Base-by-base conservation (phyloP, 2,888 invertebrate species). In the Macrostomum cliftonense region DNA sequence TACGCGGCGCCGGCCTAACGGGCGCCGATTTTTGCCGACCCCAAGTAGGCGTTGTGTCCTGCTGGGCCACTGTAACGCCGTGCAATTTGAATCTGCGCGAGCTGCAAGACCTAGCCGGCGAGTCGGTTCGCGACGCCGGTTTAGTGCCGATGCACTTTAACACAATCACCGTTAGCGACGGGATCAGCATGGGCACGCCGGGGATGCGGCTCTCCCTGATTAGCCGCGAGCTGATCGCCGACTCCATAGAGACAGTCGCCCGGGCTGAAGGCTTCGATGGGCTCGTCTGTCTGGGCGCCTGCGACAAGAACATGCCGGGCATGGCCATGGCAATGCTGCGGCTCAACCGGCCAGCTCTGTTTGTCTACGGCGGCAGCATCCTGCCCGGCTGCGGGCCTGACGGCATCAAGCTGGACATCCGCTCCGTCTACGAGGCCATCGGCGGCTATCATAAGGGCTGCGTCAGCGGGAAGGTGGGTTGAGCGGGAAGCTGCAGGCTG, bases 271-370 rank as follows among this genome's bases (percentile, higher is more conserved):
- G 48, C 19, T 39, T 47, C 12, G 49, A 49, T 19, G 47, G 40
- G 21, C 14, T 37, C 12, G 20, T 49, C n/a, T 16, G 45, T 12
- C 40, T 49, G 14, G 47, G 47, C 21, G 49, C 45, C 11, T 49
- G 49, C 38, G 49, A 49, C 14, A 49, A 49, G 14, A 49, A 49
- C 37, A 49, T 49, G 49, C 49, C 49, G 1, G 49, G 46, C 38
- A 37, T 37, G 28, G 21, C 46, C 9, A 49, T 49, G 49, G 49
- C 45, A 5, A 49, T 49, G 46, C 39, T 46, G 13, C 37, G 49
- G 37, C 12, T 49, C 16, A 49, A 49, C 36, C 49, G 49, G 13
- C 49, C 49, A 7, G 17, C 40, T 16, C 13, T 49, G 1, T 47
- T 49, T 39, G 21, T 49, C n/a, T 49, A 49, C 16, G 49, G 49